Evolutionary conservation across 2,113 vertebrate genomes (phyloP).

Genomic region (Cyprinodon brontotheroides): DNA sequence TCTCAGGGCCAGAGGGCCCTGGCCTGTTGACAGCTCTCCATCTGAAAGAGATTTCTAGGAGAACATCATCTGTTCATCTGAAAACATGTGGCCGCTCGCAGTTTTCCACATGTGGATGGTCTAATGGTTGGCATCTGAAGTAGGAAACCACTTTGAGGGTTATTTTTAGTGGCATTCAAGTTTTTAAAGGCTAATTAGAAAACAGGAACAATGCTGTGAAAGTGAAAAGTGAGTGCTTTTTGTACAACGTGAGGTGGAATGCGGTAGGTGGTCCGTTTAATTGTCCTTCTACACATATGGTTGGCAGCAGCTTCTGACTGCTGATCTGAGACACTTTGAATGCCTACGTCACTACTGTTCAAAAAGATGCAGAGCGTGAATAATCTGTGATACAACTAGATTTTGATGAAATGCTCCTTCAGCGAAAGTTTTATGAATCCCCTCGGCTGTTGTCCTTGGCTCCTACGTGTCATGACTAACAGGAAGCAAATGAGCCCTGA

Average conservation of each 20-base stretch:
- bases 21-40: neutral
- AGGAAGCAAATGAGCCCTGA: conserved; percentile 24
- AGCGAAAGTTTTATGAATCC: conserved; percentile 8
- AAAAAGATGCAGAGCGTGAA: conserved; percentile 3
- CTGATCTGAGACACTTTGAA: conserved; percentile 6
- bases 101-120: conserved; percentile 47
- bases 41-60: neutral
- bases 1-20: conserved; percentile 2
- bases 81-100: conserved; percentile 16
- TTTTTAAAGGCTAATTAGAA: conserved; percentile 67
- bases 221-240: conserved; percentile 47
- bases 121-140: conserved; percentile 60
- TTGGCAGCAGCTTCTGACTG: conserved; percentile 43
- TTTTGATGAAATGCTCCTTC: neutral
- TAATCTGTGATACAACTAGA: conserved; percentile 5
- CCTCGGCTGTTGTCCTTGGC: conserved; percentile 18
- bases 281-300: conserved; percentile 49
- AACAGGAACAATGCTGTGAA: conserved; percentile 64
- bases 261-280: conserved; percentile 62
- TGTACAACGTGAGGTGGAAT: conserved; percentile 40
- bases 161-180: conserved; percentile 54
- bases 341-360: neutral
- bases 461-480: conserved; percentile 13
- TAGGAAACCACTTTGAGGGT: conserved; percentile 53
- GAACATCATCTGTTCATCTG: conserved; percentile 11